Evolutionary conservation across 23 tunicate genomes (phyloP).

Genomic region (Diplosoma virens): DNA sequence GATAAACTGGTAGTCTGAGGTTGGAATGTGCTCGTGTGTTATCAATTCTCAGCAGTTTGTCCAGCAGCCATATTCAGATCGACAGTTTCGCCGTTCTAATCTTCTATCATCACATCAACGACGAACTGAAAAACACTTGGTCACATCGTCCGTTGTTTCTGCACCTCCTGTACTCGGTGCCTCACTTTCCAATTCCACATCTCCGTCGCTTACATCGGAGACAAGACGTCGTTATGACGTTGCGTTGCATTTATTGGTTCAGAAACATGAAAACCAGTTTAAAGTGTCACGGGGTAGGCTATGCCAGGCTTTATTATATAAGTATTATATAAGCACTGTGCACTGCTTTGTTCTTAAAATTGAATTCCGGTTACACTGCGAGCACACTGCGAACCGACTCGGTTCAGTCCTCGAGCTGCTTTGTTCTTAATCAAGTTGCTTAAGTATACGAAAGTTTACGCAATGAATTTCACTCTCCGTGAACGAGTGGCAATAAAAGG

Average conservation of each 20-base stretch:
- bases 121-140: too few relatives aligned
- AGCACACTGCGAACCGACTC: too few relatives aligned
- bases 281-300: conserved; percentile 42
- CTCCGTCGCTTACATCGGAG: conserved; percentile 10
- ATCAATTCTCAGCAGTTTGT: conserved; percentile 15
- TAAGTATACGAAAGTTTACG: too few relatives aligned
- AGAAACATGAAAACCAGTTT: conserved; percentile 47
- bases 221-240: conserved; percentile 16
- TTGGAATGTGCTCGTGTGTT: conserved; percentile 40
- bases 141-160: background rate
- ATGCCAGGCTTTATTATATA: too few relatives aligned
- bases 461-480: too few relatives aligned
- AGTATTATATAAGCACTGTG: too few relatives aligned
- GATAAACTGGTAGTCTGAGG: too few relatives aligned
- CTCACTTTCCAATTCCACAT: background rate
- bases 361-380: too few relatives aligned
- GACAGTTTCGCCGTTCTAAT: background rate
- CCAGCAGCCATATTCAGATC: background rate
- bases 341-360: too few relatives aligned
- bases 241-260: conserved; percentile 19
- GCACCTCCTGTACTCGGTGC: conserved; percentile 19
- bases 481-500: too few relatives aligned
- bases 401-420: too few relatives aligned
- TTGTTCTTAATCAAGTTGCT: too few relatives aligned
- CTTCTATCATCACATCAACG: background rate